phyloP scores from a whole-genome alignment of 2,797 vertebrate species.

The Ficedula albicollis region DNA sequence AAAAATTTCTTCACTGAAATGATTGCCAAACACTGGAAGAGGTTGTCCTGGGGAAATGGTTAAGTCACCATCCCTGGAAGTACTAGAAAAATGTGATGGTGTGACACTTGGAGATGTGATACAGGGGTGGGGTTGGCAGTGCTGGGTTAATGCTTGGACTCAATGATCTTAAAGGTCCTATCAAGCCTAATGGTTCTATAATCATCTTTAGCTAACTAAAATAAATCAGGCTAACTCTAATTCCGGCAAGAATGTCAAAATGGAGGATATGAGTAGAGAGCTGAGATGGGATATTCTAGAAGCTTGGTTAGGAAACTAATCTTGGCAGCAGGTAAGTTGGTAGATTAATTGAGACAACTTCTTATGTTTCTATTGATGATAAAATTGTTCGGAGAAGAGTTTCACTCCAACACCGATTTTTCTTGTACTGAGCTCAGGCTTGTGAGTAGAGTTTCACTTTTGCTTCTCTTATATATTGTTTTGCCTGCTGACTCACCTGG shows the following conservation, averaged over 20 bases:
- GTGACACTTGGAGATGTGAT: neutral
- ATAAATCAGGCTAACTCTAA: neutral
- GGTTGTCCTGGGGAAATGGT: neutral
- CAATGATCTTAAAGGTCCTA: neutral
- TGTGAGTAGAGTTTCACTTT: neutral
- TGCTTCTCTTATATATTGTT: neutral
- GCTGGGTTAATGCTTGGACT: neutral
- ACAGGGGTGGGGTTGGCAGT: neutral
- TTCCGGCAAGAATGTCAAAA: neutral
- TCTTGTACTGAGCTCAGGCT: neutral
- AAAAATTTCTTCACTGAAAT: neutral
- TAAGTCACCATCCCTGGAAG: neutral
- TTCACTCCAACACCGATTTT: neutral
- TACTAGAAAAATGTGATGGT: neutral
- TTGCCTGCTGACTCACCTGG: neutral
- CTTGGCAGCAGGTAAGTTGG: neutral
- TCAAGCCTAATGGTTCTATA: neutral
- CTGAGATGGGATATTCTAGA: neutral
- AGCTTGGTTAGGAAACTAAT: neutral
- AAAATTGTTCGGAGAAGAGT: neutral
- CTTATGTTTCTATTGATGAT: neutral
- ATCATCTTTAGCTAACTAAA: neutral
- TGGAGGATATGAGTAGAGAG: neutral
- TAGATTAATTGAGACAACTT: neutral
- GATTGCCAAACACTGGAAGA: neutral